phyloP scores from a whole-genome alignment of 2,113 vertebrate species.

The Prunella fulvescens region DNA sequence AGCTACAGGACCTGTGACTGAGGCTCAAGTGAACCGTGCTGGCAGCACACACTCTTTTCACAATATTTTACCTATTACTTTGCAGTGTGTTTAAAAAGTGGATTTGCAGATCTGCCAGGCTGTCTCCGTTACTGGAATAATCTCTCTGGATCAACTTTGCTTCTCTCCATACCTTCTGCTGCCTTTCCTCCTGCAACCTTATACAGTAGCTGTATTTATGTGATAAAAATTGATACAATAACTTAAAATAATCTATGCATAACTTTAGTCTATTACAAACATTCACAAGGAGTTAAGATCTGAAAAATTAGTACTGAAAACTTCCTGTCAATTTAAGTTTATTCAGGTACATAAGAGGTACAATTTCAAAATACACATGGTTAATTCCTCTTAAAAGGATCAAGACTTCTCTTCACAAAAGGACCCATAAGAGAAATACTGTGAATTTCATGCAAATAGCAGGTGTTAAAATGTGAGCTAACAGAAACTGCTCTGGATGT shows the following conservation, averaged over 20 bases:
- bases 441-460: neutral
- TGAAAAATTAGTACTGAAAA: neutral
- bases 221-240: neutral
- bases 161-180: slow-evolving; percentile 28
- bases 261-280: neutral
- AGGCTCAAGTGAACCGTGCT: slow-evolving; percentile 32
- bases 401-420: neutral
- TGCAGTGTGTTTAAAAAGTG: slow-evolving; percentile 42
- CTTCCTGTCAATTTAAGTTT: neutral
- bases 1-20: slow-evolving; percentile 49
- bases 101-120: slow-evolving; percentile 41
- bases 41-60: slow-evolving; percentile 2
- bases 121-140: slow-evolving; percentile 52
- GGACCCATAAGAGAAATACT: neutral
- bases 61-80: slow-evolving; percentile 49
- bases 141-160: slow-evolving; percentile 46
- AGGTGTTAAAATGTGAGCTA: neutral
- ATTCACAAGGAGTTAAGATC: neutral
- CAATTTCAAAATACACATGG: neutral
- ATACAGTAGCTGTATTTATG: neutral
- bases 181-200: neutral
- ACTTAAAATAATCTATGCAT: neutral
- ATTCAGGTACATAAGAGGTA: neutral
- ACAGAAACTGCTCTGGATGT: neutral
- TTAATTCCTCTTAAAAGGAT: neutral